phyloP scores from a whole-genome alignment of 2,888 invertebrate species.

The Drosophila nr. medialis region DNA sequence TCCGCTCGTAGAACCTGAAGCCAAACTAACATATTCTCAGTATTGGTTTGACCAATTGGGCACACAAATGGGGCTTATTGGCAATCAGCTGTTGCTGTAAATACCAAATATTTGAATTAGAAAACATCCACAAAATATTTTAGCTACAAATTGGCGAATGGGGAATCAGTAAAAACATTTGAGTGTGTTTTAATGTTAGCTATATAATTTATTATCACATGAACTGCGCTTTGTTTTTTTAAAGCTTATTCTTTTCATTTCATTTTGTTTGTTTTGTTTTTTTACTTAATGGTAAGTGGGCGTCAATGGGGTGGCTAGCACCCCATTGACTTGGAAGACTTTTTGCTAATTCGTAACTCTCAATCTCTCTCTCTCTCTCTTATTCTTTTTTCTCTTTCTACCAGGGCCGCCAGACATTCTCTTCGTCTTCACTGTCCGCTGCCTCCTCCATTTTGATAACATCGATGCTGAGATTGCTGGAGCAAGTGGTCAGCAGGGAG shows the following conservation, averaged over 20 bases:
- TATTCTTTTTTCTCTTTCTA: slow-evolving; percentile 35
- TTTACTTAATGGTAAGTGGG: slow-evolving; percentile 52
- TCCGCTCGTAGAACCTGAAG: slow-evolving; percentile 25
- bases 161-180: slow-evolving; percentile 26
- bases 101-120: not conserved
- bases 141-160: not conserved
- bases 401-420: slow-evolving; percentile 84
- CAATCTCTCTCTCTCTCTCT: slow-evolving; percentile 1
- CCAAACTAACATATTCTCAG: slow-evolving; percentile 8
- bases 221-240: slow-evolving; percentile 55
- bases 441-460: slow-evolving; percentile 64
- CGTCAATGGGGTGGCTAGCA: slow-evolving; percentile 32
- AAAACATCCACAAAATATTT: not conserved
- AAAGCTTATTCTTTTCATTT: slow-evolving; percentile 49
- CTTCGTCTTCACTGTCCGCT: slow-evolving; percentile 68
- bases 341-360: slow-evolving; percentile 43
- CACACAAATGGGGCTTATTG: slow-evolving; percentile 1
- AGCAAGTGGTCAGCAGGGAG: slow-evolving; percentile 76
- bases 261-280: slow-evolving; percentile 28
- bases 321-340: slow-evolving; percentile 64
- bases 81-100: slow-evolving; percentile 6
- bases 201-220: slow-evolving; percentile 78
- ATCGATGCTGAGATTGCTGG: slow-evolving; percentile 68
- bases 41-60: slow-evolving; percentile 46
- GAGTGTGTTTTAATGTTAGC: slow-evolving; percentile 39